Evolutionary conservation across 2,888 invertebrate genomes (phyloP), one percentile per base, ranked within the genome.

Genomic region (Crioceris asparagi): DNA sequence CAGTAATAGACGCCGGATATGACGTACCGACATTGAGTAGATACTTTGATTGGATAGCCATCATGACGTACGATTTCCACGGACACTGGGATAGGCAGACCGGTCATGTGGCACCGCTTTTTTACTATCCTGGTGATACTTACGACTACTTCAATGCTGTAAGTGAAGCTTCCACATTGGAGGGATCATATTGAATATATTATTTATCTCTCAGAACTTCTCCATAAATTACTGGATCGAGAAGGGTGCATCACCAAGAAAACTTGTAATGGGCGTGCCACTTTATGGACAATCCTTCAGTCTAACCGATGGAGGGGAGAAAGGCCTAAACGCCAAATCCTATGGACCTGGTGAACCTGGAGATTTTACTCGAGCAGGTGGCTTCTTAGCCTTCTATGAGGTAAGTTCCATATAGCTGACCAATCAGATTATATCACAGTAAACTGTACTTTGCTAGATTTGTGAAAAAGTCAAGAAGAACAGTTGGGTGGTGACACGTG

Each of bases 11-110:
- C 46, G 66, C 72, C 18, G 83, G 81, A 11, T 86, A 86, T 53
- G 80, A 85, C 51, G 75, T 82, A 0, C 70, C 77, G 3, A 64
- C 71, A 1, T 57, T 86, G 12, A 69, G 74, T 1, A 66, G 70
- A 23, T 74, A 83, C 50, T 70, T 84, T 29, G 84, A 87, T 60
- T 86, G 83, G 82, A 75, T 87, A 32, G 74, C 83, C 1, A 76
- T 86, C 14, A 85, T 86, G 72, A 78, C 83, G 0, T 87, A 86
- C 57, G 86, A 86, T 59, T 84, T 77, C 65, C 82, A 84, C 53
- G 81, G 82, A 1, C 74, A 81, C 38, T 77, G 80, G 69, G 79
- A 79, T 52, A 77, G 75, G 50, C 73, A 74, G 53, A 84, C 84
- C 0, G 78, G 80, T 1, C 84, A 83, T 54, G 75, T 85, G 11